Evolutionary conservation across 1,140 invertebrate genomes (phyloP).

Genomic region (Galendromus occidentalis): DNA sequence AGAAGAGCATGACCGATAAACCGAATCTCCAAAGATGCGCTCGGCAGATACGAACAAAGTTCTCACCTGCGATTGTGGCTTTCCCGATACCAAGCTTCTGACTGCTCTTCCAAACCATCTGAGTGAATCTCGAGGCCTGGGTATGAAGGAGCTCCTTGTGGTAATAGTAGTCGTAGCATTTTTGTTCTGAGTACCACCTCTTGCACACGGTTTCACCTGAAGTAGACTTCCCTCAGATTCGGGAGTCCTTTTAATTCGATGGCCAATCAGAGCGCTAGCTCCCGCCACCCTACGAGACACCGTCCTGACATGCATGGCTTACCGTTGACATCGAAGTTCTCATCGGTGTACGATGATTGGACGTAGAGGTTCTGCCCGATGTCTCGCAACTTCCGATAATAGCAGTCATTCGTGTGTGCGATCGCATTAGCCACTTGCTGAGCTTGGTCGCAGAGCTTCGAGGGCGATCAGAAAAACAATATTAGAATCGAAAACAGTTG

Average conservation of each 20-base stretch:
- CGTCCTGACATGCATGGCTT: too few species aligned
- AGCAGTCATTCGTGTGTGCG: slow-evolving; percentile 52
- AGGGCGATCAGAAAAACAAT: slow-evolving; percentile 12
- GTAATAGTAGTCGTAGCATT: slow-evolving; percentile 50
- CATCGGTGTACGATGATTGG: neutral
- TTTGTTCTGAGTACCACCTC: slow-evolving; percentile 65
- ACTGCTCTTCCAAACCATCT: slow-evolving; percentile 21
- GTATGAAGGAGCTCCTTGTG: slow-evolving; percentile 49
- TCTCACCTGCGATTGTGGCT: slow-evolving; percentile 16
- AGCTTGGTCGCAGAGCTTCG: slow-evolving; percentile 49
- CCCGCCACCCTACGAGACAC: too few species aligned
- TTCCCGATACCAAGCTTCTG: slow-evolving; percentile 20
- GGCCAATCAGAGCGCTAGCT: too few species aligned
- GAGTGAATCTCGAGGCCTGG: slow-evolving; percentile 42
- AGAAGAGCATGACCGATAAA: neutral
- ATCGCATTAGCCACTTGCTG: slow-evolving; percentile 67
- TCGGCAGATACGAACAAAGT: neutral
- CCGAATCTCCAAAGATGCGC: neutral
- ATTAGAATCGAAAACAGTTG: neutral
- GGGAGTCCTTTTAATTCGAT: too few species aligned
- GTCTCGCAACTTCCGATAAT: slow-evolving; percentile 44
- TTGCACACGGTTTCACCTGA: slow-evolving; percentile 56
- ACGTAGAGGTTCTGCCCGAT: slow-evolving; percentile 51
- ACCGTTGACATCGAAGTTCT: slow-evolving; percentile 8
- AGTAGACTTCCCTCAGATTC: too few species aligned